phyloP scores from a whole-genome alignment of 2,113 vertebrate species.

The Sceloporus undulatus region DNA sequence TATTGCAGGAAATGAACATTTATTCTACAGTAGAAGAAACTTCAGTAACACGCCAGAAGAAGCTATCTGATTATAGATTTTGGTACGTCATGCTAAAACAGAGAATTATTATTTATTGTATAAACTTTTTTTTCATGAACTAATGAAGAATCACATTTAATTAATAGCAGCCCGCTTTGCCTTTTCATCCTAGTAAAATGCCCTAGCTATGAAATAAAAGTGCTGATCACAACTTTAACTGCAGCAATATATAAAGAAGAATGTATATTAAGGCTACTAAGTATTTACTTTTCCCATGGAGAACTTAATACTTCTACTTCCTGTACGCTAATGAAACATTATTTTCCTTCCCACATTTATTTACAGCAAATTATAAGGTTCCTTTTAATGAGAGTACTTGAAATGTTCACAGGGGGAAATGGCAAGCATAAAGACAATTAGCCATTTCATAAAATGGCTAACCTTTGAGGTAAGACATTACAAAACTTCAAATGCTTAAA shows the following conservation, averaged over 20 bases:
- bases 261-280: background rate
- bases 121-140: slow-evolving; percentile 3
- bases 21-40: background rate
- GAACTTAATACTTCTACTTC: background rate
- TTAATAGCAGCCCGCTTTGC: background rate
- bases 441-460: slow-evolving; percentile 43
- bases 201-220: background rate
- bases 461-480: slow-evolving; percentile 29
- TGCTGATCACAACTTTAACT: background rate
- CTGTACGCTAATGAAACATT: background rate
- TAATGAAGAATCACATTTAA: background rate
- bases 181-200: background rate
- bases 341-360: background rate
- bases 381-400: background rate
- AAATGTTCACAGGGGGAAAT: slow-evolving; percentile 33
- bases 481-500: background rate
- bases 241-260: slow-evolving; percentile 13
- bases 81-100: background rate
- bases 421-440: slow-evolving; percentile 28
- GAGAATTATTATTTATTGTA: background rate
- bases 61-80: background rate
- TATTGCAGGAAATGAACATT: background rate
- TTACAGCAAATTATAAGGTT: slow-evolving; percentile 16
- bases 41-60: background rate
- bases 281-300: background rate